Conservation (phyloP, 1,140 invertebrate species). For the Episyrphus balteatus region DNA sequence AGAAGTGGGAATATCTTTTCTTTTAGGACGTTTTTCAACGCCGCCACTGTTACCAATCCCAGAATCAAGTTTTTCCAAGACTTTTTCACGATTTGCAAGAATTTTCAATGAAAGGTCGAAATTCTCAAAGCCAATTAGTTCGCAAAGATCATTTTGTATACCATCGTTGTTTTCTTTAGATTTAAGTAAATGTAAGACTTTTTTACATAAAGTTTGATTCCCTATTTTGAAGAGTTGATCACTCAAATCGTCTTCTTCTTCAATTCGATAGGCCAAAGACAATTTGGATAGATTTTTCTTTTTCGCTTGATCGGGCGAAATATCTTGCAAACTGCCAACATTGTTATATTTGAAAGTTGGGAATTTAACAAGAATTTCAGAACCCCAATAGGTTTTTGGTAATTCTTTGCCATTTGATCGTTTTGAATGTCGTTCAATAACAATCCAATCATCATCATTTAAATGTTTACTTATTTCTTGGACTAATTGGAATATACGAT, state of each 20-base stretch:
- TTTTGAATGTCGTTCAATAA: neutral
- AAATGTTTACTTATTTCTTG: slow-evolving; percentile 3
- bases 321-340: slow-evolving; percentile 24
- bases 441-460: neutral
- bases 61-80: slow-evolving; percentile 39
- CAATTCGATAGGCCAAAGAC: slow-evolving; percentile 41
- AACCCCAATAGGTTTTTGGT: slow-evolving; percentile 39
- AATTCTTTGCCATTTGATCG: slow-evolving; percentile 9
- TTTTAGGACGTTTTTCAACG: slow-evolving; percentile 26
- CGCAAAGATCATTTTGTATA: slow-evolving; percentile 78
- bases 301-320: slow-evolving; percentile 37
- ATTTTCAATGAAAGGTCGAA: slow-evolving; percentile 75
- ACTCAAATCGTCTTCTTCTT: neutral
- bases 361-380: slow-evolving; percentile 35
- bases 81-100: slow-evolving; percentile 55
- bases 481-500: slow-evolving; percentile 44
- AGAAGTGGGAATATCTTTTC: slow-evolving; percentile 16
- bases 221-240: slow-evolving; percentile 40
- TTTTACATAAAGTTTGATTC: slow-evolving; percentile 47
- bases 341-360: slow-evolving; percentile 26
- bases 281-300: slow-evolving; percentile 15
- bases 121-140: slow-evolving; percentile 71
- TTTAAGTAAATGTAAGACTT: slow-evolving; percentile 48
- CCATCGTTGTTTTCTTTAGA: slow-evolving; percentile 57
- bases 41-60: too few relatives aligned